phyloP scores from a whole-genome alignment of 2,888 invertebrate species.

The Diaphora mendica region DNA sequence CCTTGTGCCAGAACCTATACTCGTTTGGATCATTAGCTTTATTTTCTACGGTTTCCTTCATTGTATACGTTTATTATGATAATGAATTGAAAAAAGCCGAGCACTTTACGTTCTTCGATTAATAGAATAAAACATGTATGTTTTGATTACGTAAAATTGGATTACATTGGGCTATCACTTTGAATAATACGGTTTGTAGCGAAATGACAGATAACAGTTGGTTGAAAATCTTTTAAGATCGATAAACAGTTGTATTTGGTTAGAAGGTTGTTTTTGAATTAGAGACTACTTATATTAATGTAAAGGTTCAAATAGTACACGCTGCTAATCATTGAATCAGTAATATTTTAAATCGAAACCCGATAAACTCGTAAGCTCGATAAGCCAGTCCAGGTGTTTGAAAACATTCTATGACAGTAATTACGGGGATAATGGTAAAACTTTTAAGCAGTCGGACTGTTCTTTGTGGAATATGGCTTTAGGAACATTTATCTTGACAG shows the following conservation, averaged over 20 bases:
- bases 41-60: not conserved
- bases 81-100: constrained; percentile 1
- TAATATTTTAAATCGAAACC: not conserved
- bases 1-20: not conserved
- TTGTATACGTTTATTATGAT: not conserved
- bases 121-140: not conserved
- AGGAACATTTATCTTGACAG: not conserved
- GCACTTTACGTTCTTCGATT: constrained; percentile 2
- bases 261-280: not conserved
- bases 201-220: not conserved
- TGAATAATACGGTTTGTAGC: not conserved
- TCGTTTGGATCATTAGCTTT: not conserved
- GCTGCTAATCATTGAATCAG: not conserved
- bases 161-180: not conserved
- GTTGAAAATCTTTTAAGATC: not conserved
- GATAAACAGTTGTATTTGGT: not conserved
- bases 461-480: not conserved
- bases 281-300: not conserved
- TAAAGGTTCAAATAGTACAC: not conserved
- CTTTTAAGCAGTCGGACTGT: not conserved
- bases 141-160: not conserved
- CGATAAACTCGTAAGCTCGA: constrained; percentile 19
- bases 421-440: constrained; percentile 11
- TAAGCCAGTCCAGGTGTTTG: constrained; percentile 16
- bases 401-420: constrained; percentile 16